Conservation (phyloP, 2,888 invertebrate genomes). For the Sesamia inferens region DNA sequence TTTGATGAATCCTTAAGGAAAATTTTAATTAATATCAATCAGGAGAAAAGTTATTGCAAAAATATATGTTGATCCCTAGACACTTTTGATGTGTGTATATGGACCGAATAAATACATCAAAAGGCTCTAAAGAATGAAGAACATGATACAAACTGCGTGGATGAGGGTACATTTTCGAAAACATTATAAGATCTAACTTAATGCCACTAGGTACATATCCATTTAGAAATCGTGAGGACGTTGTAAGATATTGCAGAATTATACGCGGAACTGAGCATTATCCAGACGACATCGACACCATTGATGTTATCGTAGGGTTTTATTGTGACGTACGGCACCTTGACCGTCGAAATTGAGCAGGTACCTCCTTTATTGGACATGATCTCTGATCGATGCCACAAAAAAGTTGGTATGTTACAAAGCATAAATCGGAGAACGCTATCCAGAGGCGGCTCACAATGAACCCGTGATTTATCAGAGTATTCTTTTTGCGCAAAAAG, state of each 20-base stretch:
- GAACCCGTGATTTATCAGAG: slow-evolving; percentile 87
- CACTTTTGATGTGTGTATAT: too few relatives aligned
- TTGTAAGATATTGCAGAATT: slow-evolving; percentile 59
- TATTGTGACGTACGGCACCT: slow-evolving; percentile 88
- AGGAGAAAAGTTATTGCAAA: too few relatives aligned
- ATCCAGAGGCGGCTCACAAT: slow-evolving; percentile 83
- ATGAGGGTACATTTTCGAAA: background rate
- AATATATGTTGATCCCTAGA: too few relatives aligned
- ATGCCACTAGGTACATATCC: slow-evolving; percentile 19
- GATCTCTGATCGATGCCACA: slow-evolving; percentile 80
- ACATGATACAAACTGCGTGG: slow-evolving; percentile 10
- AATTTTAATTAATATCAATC: too few relatives aligned
- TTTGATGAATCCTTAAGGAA: too few relatives aligned
- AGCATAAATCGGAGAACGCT: slow-evolving; percentile 81
- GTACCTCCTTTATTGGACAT: slow-evolving; percentile 84
- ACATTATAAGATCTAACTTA: slow-evolving; percentile 6
- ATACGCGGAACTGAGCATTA: slow-evolving; percentile 67
- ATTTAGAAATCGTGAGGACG: slow-evolving; percentile 43
- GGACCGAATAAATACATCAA: slow-evolving; percentile 8
- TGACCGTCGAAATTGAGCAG: slow-evolving; percentile 87
- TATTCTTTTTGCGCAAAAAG: slow-evolving; percentile 88
- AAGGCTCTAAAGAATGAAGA: slow-evolving; percentile 22
- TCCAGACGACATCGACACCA: slow-evolving; percentile 45
- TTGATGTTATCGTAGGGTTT: slow-evolving; percentile 79
- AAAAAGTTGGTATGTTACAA: slow-evolving; percentile 79